phyloP scores from a whole-genome alignment of 2,888 invertebrate species.

The Metopia argyrocephala region DNA sequence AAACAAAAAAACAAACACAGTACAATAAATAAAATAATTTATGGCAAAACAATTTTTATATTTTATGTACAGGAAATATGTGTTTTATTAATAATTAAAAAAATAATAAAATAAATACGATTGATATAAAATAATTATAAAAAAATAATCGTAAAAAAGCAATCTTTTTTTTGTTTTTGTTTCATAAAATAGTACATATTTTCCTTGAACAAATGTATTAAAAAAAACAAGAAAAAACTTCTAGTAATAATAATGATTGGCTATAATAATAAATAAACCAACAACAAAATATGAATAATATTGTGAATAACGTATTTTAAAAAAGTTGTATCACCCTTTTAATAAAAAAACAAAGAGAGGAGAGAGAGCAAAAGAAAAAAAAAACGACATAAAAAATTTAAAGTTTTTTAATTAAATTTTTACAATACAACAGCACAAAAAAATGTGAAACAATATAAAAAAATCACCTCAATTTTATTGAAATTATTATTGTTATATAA shows the following conservation, averaged over 20 bases:
- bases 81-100: not conserved
- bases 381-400: constrained; percentile 16
- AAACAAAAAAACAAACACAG: not conserved
- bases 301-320: constrained; percentile 46
- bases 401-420: constrained; percentile 44
- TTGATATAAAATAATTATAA: not conserved
- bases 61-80: not conserved
- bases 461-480: constrained; percentile 63
- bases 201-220: not conserved
- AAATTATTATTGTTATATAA: constrained; percentile 58
- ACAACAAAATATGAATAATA: constrained; percentile 35
- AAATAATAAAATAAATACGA: not conserved
- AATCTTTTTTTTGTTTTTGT: too few species aligned
- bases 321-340: constrained; percentile 56
- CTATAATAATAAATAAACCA: constrained; percentile 39
- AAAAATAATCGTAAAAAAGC: too few species aligned
- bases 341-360: constrained; percentile 18
- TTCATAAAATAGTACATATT: not conserved
- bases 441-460: constrained; percentile 55
- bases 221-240: not conserved
- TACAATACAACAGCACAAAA: constrained; percentile 53
- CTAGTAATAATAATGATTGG: constrained; percentile 4
- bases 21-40: not conserved
- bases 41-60: not conserved
- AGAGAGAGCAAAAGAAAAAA: constrained; percentile 30